These are phyloP conservation scores for Ganaspis brasiliensis DNA, from an alignment of 2,888 invertebrate species.

Conservation along the genomic window DNA sequence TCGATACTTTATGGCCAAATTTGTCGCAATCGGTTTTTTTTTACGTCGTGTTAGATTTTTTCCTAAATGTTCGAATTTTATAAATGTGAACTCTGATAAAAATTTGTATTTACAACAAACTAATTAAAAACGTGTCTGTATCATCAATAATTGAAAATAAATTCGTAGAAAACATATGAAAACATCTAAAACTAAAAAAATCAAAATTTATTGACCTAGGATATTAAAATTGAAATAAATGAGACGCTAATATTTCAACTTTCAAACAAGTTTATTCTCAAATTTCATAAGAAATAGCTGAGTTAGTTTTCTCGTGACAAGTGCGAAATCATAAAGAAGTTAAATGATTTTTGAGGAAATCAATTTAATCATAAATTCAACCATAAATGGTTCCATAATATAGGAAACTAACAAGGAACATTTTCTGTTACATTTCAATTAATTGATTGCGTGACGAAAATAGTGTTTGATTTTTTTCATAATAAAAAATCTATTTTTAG, in stretches of 20 bases:
- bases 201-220: background rate
- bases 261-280: constrained; percentile 25
- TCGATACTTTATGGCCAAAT: background rate
- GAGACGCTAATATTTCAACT: constrained; percentile 20
- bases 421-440: no score
- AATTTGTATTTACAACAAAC: background rate
- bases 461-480: no score
- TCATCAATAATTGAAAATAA: no score
- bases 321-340: constrained; percentile 4
- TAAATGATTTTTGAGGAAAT: constrained; percentile 9
- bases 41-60: background rate
- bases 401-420: no score
- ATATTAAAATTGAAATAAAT: constrained; percentile 30
- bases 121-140: no score
- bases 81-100: no score
- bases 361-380: background rate
- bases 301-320: constrained; percentile 4
- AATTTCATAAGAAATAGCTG: constrained; percentile 17
- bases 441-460: no score
- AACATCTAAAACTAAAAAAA: background rate
- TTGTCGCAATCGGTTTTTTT: constrained; percentile 16
- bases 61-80: no score
- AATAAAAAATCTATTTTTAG: no score
- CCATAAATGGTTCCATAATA: background rate
- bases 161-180: background rate